phyloP scores from a whole-genome alignment of 2,888 invertebrate species.

The Nephrotoma guestfalica region DNA sequence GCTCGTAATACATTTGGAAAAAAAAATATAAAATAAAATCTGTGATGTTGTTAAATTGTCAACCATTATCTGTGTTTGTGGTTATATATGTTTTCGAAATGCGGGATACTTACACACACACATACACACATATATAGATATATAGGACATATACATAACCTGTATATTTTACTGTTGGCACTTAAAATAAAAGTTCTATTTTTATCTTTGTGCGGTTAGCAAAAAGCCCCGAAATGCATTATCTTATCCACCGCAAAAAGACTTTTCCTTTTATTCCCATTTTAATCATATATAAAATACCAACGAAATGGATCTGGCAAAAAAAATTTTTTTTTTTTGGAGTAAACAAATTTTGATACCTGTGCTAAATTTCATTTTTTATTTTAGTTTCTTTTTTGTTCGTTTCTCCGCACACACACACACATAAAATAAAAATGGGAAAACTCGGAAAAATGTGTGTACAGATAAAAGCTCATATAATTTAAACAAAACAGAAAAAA shows the following conservation, averaged over 20 bases:
- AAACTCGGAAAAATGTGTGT: neutral
- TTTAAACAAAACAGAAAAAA: neutral
- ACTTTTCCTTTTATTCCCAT: neutral
- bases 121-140: too few species aligned
- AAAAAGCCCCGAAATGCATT: neutral
- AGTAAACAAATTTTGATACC: neutral
- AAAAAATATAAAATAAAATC: neutral
- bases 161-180: neutral
- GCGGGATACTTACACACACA: neutral
- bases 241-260: neutral
- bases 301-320: neutral
- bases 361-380: neutral
- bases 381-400: neutral
- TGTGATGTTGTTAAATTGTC: neutral
- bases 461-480: neutral
- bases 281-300: neutral
- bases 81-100: neutral
- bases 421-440: neutral
- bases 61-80: neutral
- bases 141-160: neutral
- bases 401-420: neutral
- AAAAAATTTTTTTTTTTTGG: neutral
- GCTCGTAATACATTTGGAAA: constrained; percentile 10
- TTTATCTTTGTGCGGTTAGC: neutral
- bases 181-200: neutral